These are phyloP conservation scores for Otus scops DNA, from an alignment of 2,797 vertebrate genomes.

Conservation along the genomic window DNA sequence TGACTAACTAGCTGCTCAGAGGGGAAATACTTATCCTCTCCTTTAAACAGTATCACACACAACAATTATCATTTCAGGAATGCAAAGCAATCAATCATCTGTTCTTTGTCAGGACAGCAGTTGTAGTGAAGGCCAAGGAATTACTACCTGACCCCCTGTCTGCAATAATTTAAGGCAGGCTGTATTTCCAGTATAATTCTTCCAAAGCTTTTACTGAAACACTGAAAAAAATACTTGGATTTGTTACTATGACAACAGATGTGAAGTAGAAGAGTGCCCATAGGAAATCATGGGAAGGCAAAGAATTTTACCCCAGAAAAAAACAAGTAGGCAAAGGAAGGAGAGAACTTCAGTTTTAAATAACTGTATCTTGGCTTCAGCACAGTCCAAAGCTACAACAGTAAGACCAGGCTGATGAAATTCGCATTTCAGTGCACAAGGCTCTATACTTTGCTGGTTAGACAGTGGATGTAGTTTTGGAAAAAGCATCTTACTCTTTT, in stretches of 20 bases:
- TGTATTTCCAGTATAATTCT: neutral
- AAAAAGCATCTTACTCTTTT: neutral
- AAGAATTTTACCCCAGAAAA: neutral
- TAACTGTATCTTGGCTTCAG: neutral
- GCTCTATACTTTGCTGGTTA: neutral
- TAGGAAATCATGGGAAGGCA: neutral
- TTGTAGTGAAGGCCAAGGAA: neutral
- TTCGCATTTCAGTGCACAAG: neutral
- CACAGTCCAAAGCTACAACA: neutral
- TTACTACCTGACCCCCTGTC: neutral
- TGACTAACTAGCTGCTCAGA: neutral
- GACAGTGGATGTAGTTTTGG: neutral
- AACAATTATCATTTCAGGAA: slow-evolving; percentile 13
- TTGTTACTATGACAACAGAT: slow-evolving; percentile 46
- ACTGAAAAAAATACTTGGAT: neutral
- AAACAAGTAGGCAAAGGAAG: neutral
- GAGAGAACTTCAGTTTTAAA: neutral
- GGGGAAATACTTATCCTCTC: neutral
- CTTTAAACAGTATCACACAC: neutral
- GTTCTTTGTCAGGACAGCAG: neutral
- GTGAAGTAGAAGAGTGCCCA: neutral
- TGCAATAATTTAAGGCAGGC: neutral
- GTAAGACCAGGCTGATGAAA: neutral
- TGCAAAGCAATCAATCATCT: neutral
- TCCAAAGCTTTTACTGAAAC: slow-evolving; percentile 16